phyloP scores from a whole-genome alignment of 2,797 vertebrate species.

The Smutsia temminckii region DNA sequence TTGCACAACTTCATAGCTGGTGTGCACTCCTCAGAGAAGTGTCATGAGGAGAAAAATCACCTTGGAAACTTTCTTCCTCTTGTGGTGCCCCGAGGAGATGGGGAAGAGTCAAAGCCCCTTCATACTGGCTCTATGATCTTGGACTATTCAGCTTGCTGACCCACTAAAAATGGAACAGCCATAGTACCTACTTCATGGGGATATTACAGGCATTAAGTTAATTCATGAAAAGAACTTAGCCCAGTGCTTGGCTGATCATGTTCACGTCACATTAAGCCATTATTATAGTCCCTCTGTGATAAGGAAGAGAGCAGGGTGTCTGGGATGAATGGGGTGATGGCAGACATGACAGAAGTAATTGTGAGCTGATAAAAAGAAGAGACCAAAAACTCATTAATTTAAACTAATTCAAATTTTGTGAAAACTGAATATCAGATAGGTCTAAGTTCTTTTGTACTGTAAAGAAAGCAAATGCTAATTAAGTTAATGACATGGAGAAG shows the following conservation, averaged over 20 bases:
- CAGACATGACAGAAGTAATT: neutral
- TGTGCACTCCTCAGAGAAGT: neutral
- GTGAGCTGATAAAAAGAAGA: neutral
- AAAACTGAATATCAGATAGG: neutral
- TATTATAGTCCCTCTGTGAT: neutral
- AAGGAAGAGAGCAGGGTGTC: neutral
- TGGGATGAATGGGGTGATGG: neutral
- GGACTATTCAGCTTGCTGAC: neutral
- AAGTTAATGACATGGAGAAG: neutral
- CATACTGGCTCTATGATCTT: neutral
- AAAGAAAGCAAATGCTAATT: neutral
- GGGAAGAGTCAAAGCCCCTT: neutral
- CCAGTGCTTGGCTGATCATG: neutral
- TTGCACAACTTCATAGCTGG: neutral
- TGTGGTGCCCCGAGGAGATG: neutral
- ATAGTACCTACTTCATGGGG: neutral
- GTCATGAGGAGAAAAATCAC: neutral
- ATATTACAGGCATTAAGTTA: neutral
- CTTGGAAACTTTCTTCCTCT: neutral
- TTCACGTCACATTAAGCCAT: neutral
- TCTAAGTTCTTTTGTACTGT: neutral
- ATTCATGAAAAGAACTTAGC: neutral
- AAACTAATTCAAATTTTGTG: slow-evolving; percentile 35
- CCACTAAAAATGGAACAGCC: neutral
- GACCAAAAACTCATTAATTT: neutral